Conservation (phyloP, 2,888 invertebrate genomes). For the Melinaea menophilus region DNA sequence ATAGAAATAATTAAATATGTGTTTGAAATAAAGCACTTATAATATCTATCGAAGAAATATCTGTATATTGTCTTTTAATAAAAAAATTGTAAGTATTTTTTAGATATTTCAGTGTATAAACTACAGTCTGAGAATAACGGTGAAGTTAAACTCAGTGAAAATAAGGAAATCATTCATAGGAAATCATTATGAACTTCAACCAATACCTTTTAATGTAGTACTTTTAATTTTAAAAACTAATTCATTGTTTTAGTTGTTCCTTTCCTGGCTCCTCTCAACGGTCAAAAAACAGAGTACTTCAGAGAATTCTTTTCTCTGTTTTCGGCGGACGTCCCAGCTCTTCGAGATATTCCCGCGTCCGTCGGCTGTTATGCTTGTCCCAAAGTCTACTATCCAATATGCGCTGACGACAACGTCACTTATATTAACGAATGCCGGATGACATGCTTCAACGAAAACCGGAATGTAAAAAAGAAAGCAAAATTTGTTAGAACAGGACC, state of each 20-base stretch:
- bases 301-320: constrained; percentile 17
- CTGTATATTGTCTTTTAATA: too few species aligned
- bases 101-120: too few species aligned
- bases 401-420: constrained; percentile 42
- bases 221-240: too few species aligned
- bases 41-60: too few species aligned
- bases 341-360: constrained; percentile 26
- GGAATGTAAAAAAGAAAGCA: constrained; percentile 17
- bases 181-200: too few species aligned
- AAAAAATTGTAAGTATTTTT: too few species aligned
- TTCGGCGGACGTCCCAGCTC: constrained; percentile 18
- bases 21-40: too few species aligned
- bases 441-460: constrained; percentile 37
- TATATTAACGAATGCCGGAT: constrained; percentile 47
- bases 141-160: too few species aligned
- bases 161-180: too few species aligned
- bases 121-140: too few species aligned
- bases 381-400: constrained; percentile 43
- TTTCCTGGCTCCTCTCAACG: neutral
- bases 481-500: constrained; percentile 29
- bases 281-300: constrained; percentile 8
- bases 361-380: constrained; percentile 37
- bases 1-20: too few species aligned
- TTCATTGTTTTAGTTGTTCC: neutral
- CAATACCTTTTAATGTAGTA: too few species aligned